A percentile compares a stretch with the other conserved stretches of the same genome.
These are phyloP conservation scores for Smithornis capensis DNA, from an alignment of 2,113 vertebrate species.

Conservation along the genomic window DNA sequence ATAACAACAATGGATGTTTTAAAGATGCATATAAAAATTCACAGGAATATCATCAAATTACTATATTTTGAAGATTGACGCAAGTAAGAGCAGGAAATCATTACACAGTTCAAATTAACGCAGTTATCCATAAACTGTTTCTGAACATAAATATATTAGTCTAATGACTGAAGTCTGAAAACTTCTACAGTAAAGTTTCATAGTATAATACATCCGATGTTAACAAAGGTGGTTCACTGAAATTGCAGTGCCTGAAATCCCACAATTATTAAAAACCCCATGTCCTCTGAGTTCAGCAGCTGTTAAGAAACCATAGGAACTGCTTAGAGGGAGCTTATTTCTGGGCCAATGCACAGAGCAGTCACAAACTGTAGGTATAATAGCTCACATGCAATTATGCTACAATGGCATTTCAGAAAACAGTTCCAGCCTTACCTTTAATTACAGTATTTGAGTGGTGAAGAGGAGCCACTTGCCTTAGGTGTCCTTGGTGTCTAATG, in stretches of 20 bases:
- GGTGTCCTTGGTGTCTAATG: not conserved
- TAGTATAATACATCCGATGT: not conserved
- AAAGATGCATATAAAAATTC: not conserved
- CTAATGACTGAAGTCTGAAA: not conserved
- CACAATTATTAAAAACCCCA: not conserved
- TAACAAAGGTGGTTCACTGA: not conserved
- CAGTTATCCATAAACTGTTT: not conserved
- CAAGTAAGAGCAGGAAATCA: not conserved
- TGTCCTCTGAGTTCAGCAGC: not conserved
- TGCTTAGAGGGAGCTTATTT: not conserved
- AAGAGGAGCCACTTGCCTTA: not conserved
- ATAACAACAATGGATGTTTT: not conserved
- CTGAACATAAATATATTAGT: not conserved
- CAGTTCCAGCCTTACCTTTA: conserved; percentile 42
- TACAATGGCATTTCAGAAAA: not conserved
- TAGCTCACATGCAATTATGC: not conserved
- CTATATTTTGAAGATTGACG: not conserved
- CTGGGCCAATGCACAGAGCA: not conserved
- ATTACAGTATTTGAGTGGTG: not conserved
- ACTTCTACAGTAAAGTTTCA: not conserved
- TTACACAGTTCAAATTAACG: not conserved
- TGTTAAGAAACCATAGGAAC: not conserved
- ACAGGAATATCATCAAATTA: not conserved
- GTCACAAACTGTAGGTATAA: not conserved
- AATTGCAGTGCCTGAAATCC: not conserved